Conservation (phyloP, 2,113 vertebrate species). For the Actinemys pallida region DNA sequence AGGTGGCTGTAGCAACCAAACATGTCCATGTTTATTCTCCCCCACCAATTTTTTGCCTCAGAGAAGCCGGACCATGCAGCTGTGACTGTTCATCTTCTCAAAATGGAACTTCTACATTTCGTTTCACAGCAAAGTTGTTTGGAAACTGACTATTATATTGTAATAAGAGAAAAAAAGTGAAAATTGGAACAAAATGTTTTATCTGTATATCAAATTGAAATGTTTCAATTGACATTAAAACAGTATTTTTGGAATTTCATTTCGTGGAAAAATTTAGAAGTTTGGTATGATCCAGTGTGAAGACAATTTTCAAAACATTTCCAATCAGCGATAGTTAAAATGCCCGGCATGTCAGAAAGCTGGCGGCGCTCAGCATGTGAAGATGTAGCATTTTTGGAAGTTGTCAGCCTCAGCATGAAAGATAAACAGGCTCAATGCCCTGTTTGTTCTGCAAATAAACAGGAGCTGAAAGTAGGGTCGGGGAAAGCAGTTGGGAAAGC, state of each 20-base stretch:
- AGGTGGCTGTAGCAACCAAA: slow-evolving; percentile 43
- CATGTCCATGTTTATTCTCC: neutral
- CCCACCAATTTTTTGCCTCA: neutral
- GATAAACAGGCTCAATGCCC: neutral
- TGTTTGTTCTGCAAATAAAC: neutral
- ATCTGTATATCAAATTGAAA: neutral
- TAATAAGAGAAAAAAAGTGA: neutral
- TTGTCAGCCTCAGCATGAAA: neutral
- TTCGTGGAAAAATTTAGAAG: neutral
- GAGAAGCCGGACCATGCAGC: neutral
- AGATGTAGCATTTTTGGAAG: neutral
- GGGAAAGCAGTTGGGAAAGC: neutral
- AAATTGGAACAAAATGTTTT: neutral
- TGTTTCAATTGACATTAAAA: neutral
- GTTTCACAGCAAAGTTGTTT: neutral
- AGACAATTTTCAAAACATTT: neutral
- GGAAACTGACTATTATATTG: neutral
- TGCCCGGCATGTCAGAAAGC: neutral
- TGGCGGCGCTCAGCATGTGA: neutral
- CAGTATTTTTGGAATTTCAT: neutral
- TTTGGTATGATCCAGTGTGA: neutral
- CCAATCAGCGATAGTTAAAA: neutral
- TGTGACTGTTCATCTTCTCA: neutral
- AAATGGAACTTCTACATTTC: too few species aligned
- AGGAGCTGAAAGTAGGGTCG: neutral